Conservation (phyloP, 2,113 vertebrate species). For the Carettochelys insculpta region DNA sequence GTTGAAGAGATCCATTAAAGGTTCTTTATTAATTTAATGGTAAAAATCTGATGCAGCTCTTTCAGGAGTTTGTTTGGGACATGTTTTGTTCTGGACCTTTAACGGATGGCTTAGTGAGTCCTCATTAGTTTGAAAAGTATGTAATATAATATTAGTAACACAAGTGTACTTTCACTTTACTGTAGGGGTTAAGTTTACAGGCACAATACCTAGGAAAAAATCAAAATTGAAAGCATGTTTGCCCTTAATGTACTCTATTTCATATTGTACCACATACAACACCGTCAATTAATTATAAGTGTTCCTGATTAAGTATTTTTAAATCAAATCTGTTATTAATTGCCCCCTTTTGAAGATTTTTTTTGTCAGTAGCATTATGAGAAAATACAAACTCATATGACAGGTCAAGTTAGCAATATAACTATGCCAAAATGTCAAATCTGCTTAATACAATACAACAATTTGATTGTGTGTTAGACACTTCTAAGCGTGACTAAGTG, state of each 20-base stretch:
- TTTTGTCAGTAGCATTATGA: background rate
- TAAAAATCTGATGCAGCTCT: background rate
- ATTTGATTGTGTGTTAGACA: background rate
- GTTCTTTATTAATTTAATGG: constrained; percentile 18
- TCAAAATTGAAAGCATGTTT: background rate
- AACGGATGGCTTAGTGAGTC: too few relatives aligned
- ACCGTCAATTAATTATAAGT: constrained; percentile 37
- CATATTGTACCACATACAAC: background rate
- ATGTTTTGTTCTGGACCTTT: constrained; percentile 14
- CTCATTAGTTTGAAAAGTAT: constrained; percentile 22
- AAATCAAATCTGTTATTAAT: background rate
- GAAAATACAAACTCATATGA: background rate
- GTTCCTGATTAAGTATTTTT: constrained; percentile 12
- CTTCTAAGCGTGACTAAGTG: background rate
- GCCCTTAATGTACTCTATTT: constrained; percentile 21
- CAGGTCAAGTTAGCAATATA: background rate
- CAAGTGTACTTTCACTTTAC: background rate
- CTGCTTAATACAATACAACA: rapidly evolving
- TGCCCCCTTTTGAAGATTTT: background rate
- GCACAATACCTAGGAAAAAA: background rate
- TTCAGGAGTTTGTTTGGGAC: constrained; percentile 34
- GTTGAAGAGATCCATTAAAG: constrained; percentile 11
- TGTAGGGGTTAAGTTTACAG: constrained; percentile 1
- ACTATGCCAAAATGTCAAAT: rapidly evolving
- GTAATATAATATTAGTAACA: background rate